These are phyloP conservation scores for Caloenas nicobarica DNA, from an alignment of 2,113 vertebrate species.

Conservation along the genomic window DNA sequence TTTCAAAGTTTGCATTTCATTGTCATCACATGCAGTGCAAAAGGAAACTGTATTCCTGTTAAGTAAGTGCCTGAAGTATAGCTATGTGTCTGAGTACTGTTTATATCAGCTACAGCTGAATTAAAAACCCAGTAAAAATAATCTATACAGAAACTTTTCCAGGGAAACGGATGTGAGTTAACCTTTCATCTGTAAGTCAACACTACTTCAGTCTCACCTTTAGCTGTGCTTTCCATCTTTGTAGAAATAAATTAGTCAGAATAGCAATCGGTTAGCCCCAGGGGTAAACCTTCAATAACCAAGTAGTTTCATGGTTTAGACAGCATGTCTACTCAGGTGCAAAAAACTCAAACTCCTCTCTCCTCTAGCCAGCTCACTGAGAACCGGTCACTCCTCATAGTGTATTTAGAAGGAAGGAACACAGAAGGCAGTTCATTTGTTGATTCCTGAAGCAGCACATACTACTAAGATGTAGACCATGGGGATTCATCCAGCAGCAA, in stretches of 20 bases:
- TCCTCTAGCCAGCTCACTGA: not conserved
- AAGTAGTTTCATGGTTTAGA: not conserved
- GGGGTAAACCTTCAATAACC: not conserved
- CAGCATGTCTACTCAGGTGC: not conserved
- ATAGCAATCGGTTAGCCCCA: not conserved
- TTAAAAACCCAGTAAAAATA: not conserved
- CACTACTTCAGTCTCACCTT: not conserved
- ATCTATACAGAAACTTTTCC: not conserved
- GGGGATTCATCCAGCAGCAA: not conserved
- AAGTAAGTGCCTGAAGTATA: not conserved
- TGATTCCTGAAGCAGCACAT: not conserved
- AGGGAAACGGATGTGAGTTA: rapidly evolving
- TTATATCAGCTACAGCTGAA: not conserved
- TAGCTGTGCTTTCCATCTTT: not conserved
- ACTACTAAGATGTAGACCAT: not conserved
- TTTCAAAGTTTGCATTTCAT: not conserved
- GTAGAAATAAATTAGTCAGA: not conserved
- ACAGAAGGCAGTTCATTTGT: not conserved
- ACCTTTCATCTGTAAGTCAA: not conserved
- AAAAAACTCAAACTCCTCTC: not conserved
- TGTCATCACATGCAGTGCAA: not conserved
- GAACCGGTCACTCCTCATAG: not conserved
- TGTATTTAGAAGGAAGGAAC: not conserved
- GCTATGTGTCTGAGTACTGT: not conserved
- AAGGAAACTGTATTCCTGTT: not conserved